phyloP scores from a whole-genome alignment of 2,888 invertebrate species.

The Cheilosia soror region DNA sequence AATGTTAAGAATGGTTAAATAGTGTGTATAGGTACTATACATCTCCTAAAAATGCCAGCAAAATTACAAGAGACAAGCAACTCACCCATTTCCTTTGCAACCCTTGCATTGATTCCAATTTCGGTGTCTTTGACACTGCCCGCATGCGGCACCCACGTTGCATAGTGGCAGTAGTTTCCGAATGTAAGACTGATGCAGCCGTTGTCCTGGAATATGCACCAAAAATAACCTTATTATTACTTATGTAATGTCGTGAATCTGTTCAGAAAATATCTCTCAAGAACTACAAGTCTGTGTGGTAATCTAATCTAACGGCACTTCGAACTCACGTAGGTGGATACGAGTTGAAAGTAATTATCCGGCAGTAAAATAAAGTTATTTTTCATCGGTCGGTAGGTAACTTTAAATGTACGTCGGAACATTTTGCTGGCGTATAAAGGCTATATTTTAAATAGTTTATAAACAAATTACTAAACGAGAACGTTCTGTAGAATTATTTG shows the following conservation, averaged over 20 bases:
- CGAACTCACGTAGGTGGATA: slow-evolving; percentile 83
- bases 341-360: slow-evolving; percentile 82
- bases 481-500: slow-evolving; percentile 34
- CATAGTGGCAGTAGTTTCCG: slow-evolving; percentile 81
- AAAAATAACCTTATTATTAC: slow-evolving; percentile 24
- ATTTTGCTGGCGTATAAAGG: slow-evolving; percentile 74
- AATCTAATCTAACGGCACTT: slow-evolving; percentile 77
- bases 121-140: slow-evolving; percentile 83
- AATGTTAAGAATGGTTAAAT: neutral
- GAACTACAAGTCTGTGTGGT: slow-evolving; percentile 42
- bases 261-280: slow-evolving; percentile 27
- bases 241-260: slow-evolving; percentile 50
- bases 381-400: slow-evolving; percentile 82
- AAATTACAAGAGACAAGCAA: slow-evolving; percentile 1
- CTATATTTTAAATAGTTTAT: slow-evolving; percentile 45
- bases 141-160: slow-evolving; percentile 82
- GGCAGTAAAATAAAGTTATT: slow-evolving; percentile 82
- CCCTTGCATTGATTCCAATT: slow-evolving; percentile 84
- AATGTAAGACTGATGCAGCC: slow-evolving; percentile 82
- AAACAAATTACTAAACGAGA: slow-evolving; percentile 62
- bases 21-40: too few species aligned
- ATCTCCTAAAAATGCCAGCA: slow-evolving; percentile 34
- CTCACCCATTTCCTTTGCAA: slow-evolving; percentile 83
- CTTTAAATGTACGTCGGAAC: slow-evolving; percentile 83
- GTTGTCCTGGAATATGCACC: slow-evolving; percentile 80